phyloP scores from a whole-genome alignment of 2,113 vertebrate species.

The Laticauda colubrina region DNA sequence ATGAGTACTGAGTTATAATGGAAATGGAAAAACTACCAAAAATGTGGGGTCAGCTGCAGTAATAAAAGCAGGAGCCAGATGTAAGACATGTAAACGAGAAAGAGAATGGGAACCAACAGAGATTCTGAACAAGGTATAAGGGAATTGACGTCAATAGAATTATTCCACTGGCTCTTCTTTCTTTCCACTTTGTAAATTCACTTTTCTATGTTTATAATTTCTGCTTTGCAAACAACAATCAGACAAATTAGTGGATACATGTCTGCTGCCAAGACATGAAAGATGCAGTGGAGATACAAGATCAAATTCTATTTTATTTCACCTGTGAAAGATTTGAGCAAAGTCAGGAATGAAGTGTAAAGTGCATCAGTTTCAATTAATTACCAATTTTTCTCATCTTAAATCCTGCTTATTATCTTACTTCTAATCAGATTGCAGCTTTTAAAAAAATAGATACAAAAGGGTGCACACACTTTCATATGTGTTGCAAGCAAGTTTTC shows the following conservation, averaged over 20 bases:
- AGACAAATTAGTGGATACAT: neutral
- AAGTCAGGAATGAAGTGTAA: neutral
- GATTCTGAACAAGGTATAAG: neutral
- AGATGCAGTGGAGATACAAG: neutral
- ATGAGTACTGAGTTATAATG: neutral
- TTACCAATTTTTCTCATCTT: neutral
- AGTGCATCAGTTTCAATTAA: neutral
- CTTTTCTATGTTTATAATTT: conserved; percentile 2
- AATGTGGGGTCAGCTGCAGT: conserved; percentile 55
- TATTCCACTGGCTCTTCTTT: conserved; percentile 1
- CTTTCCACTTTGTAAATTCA: neutral
- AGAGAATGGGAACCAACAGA: conserved; percentile 18
- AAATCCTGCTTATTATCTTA: neutral
- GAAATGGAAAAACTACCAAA: conserved; percentile 22
- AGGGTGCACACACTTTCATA: neutral
- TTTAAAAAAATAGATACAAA: neutral
- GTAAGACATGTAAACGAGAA: conserved; percentile 1
- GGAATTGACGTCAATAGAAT: neutral
- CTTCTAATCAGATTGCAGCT: neutral
- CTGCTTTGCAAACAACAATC: neutral
- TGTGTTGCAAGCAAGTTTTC: neutral
- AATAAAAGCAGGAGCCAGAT: conserved; percentile 50
- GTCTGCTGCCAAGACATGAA: neutral
- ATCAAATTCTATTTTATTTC: neutral
- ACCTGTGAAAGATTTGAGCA: neutral